Evolutionary conservation across 2,888 invertebrate genomes (phyloP), one percentile per base, ranked within the genome.

Genomic region (Eucera pruinosa): DNA sequence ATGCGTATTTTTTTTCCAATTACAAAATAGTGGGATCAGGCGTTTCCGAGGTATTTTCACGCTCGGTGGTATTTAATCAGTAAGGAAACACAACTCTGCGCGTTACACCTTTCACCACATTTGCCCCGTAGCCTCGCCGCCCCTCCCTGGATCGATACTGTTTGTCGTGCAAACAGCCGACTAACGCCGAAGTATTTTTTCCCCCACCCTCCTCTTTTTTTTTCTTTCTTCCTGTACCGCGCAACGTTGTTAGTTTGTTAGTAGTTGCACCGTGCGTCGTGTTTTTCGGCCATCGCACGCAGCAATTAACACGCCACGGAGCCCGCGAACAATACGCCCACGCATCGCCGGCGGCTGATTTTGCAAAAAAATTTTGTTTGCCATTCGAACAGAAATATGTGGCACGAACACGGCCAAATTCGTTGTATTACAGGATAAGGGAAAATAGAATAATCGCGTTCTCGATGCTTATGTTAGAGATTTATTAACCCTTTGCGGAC

Each of bases 91-190:
- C 61, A 36, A 18, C 48, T n/a, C n/a, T n/a, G n/a, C n/a, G n/a
- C 15, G 39, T 62, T 62, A 62, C 62, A 62, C 36, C 25, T 62
- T 50, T 39, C 62, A 18, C 27, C 18, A 4, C 36, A 39, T 50
- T 36, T 4, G 20, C 47, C 30, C 15, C 23, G 7, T 1, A 33
- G 11, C 27, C 36, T 2, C 18, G 4, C 1, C 50, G n/a, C n/a
- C n/a, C n/a, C n/a, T n/a, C n/a, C n/a, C n/a, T n/a, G n/a, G 27
- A 64, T 64, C 62, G 62, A 64, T 64, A 30, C 39, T 64, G 50
- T 64, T 64, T 64, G 50, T 27, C 25, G 15, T 20, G 50, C 50
- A 52, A 64, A 64, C 27, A 64, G 39, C 11, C 25, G 18, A 27
- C 27, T 20, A 50, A 30, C 18, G 18, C 39, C n/a, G 18, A 33